A percentile compares a stretch with the other conserved stretches of the same genome.
Evolutionary conservation across 2,113 vertebrate species (phyloP).

Genomic region (Dromiciops gliroides): DNA sequence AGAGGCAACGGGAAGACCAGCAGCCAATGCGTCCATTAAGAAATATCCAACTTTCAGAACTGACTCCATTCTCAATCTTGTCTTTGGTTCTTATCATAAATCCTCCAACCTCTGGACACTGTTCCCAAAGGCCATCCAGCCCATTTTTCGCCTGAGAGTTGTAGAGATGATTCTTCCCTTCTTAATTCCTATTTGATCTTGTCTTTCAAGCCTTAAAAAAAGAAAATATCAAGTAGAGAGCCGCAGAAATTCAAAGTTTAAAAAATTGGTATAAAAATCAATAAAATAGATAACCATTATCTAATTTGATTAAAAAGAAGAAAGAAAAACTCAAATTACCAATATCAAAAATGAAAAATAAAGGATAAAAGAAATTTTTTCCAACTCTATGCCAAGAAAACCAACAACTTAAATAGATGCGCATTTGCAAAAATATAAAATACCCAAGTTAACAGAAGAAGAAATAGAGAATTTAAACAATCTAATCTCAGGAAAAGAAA

Average conservation of each 20-base stretch:
- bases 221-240: not conserved
- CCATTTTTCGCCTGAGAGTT: conserved; percentile 1
- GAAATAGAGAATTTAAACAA: not conserved
- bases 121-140: conserved; percentile 14
- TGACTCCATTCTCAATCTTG: not conserved
- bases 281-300: not conserved
- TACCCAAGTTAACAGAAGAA: not conserved
- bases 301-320: not conserved
- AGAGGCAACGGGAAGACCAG: not conserved
- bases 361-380: not conserved
- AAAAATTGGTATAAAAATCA: not conserved
- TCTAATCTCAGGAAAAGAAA: too few relatives aligned
- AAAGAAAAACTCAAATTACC: not conserved
- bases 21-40: not conserved
- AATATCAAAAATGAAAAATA: not conserved
- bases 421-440: too few relatives aligned
- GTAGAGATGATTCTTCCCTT: not conserved
- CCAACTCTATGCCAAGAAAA: not conserved
- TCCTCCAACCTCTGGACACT: not conserved
- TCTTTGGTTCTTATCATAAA: not conserved
- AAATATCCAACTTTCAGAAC: not conserved
- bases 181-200: not conserved
- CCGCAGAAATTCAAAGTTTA: not conserved
- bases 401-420: not conserved
- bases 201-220: not conserved